Base-by-base conservation (phyloP, 1,140 invertebrate genomes). In the Alviniconcha marisindica region DNA sequence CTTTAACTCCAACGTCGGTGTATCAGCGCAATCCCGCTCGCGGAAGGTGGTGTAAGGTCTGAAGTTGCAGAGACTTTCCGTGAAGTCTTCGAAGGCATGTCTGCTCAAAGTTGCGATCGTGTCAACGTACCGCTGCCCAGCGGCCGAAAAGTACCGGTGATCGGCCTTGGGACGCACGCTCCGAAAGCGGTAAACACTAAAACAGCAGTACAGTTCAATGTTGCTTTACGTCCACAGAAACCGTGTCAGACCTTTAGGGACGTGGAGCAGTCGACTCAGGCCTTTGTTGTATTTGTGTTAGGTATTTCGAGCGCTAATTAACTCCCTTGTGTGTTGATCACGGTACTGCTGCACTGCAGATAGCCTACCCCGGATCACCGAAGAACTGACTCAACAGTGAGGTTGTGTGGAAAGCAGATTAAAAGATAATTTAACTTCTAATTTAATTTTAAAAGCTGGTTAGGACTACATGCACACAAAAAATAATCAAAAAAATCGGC, bases 101-200 rank as follows among this genome's bases (percentile, higher is more conserved):
- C 60, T 28, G 78, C 24, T 3, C 7, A 1, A 31, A 44, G 56
- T 60, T 78, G 77, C 40, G 24, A 71, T 44, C 48, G 38, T 54
- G 38, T 83, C 10, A 71, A 80, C n/a, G n/a, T n/a, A n/a, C n/a
- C n/a, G 80, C 77, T 85, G 38, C 10, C 63, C 24, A 88, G 86
- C 74, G 89, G 89, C 2, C 38, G 84, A 28, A 66, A 51, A 4
- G 88, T 90, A 78, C 87, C 89, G 33, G 84, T 85, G 12, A 33
- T 90, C 38, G 89, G 89, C 15, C 73, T 90, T n/a, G 89, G 89
- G 12, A 90, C 89, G 28, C 88, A 84, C 66, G 89, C 87, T 10
- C 87, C 89, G 18, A 86, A 85, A 84, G 83, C 87, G 83, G 87
- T 88, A 88, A 83, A 33, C 76, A 24, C 33, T 21, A 54, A 28